Conservation (phyloP, 2,797 vertebrate genomes). For the Apogon talboti region DNA sequence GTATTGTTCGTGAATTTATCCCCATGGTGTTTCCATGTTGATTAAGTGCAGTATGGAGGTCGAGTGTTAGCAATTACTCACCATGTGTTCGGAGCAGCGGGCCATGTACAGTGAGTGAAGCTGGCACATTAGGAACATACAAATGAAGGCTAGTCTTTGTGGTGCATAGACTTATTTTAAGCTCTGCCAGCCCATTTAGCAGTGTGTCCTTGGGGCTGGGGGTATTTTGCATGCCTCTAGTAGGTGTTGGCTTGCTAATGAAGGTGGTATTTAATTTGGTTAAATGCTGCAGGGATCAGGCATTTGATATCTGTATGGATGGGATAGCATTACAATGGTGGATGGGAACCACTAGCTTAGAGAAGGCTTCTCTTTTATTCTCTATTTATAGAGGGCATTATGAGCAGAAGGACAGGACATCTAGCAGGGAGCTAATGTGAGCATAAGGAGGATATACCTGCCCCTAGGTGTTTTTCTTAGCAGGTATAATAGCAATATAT, state of each 20-base stretch:
- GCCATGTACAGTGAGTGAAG: constrained; percentile 72
- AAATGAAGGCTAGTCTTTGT: constrained; percentile 79
- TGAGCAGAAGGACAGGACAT: constrained; percentile 64
- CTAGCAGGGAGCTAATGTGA: constrained; percentile 70
- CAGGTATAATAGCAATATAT: constrained; percentile 65
- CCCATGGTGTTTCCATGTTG: constrained; percentile 76
- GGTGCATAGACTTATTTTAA: constrained; percentile 70
- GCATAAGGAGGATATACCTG: constrained; percentile 73
- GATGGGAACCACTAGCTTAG: constrained; percentile 55
- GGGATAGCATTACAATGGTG: constrained; percentile 56
- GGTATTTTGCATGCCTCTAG: constrained; percentile 68
- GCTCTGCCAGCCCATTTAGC: constrained; percentile 72
- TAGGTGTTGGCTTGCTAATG: constrained; percentile 75
- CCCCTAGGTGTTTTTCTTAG: constrained; percentile 68
- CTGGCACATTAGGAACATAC: constrained; percentile 81
- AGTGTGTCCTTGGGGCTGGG: constrained; percentile 70
- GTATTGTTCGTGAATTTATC: constrained; percentile 76
- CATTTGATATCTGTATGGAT: constrained; percentile 73
- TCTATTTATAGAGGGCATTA: constrained; percentile 73
- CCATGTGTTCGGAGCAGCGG: constrained; percentile 74
- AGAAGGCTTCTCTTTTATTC: constrained; percentile 52
- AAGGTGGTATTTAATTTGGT: constrained; percentile 81
- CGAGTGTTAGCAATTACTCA: constrained; percentile 82
- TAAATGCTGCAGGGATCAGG: constrained; percentile 78
- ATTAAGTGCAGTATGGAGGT: constrained; percentile 81